Conservation (phyloP, 2,797 vertebrate species). For the Aeoliscus strigatus region DNA sequence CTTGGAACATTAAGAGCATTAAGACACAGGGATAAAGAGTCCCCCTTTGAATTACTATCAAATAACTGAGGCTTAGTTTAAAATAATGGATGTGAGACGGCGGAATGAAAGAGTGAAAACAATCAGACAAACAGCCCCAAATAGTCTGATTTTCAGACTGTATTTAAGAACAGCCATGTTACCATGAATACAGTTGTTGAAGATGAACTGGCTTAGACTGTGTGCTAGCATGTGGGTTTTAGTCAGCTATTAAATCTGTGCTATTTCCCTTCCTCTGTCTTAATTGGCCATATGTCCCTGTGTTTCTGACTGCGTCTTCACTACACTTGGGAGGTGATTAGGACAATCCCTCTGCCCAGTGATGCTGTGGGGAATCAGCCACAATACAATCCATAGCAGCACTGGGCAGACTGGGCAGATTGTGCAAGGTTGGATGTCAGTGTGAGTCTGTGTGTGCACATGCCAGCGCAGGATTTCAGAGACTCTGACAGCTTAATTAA, state of each 20-base stretch:
- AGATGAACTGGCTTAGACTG: too few species aligned
- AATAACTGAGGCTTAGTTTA: too few species aligned
- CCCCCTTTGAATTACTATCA: too few species aligned
- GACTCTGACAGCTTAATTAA: slow-evolving; percentile 70
- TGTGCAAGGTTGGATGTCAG: slow-evolving; percentile 44
- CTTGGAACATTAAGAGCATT: too few species aligned
- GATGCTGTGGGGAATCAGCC: slow-evolving; percentile 46
- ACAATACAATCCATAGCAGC: slow-evolving; percentile 32
- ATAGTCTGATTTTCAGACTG: too few species aligned
- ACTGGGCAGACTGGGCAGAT: slow-evolving; percentile 49
- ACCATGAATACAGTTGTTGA: too few species aligned
- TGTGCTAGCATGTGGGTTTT: too few species aligned
- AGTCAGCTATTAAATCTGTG: slow-evolving; percentile 27
- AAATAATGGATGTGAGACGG: too few species aligned
- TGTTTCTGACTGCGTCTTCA: slow-evolving; percentile 35
- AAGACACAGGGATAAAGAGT: too few species aligned
- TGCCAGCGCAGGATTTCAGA: slow-evolving; percentile 56
- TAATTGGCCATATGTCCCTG: slow-evolving; percentile 68
- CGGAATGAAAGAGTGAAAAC: too few species aligned
- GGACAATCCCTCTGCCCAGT: slow-evolving; percentile 49
- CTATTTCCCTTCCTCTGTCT: slow-evolving; percentile 30
- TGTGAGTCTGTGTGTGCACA: neutral
- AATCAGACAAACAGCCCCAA: too few species aligned
- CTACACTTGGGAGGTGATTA: slow-evolving; percentile 64
- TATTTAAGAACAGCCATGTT: too few species aligned